Evolutionary conservation across 2,113 vertebrate genomes (phyloP).

Genomic region (Cryptomyrus ogoouensis): DNA sequence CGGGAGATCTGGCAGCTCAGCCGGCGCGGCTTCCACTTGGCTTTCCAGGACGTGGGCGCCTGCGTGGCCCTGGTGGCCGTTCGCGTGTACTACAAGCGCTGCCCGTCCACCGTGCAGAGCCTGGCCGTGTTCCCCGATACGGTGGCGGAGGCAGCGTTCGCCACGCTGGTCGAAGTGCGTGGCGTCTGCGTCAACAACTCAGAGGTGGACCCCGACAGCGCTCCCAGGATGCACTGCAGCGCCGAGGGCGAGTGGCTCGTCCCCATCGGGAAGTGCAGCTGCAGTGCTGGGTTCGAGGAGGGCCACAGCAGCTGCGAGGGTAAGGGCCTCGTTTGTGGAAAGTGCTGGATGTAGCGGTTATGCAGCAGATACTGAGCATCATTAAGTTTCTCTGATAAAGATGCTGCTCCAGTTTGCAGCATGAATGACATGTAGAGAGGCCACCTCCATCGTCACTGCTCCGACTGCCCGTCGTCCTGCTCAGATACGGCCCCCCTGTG

Average conservation of each 20-base stretch:
- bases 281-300: conserved; percentile 89
- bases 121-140: conserved; percentile 86
- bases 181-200: conserved; percentile 85
- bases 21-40: conserved; percentile 86
- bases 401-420: not conserved
- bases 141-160: conserved; percentile 80
- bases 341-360: not conserved
- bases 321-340: conserved; percentile 48
- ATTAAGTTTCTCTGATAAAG: not conserved
- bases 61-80: conserved; percentile 91
- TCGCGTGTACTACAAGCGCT: conserved; percentile 91
- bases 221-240: conserved; percentile 94
- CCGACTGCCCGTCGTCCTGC: not conserved
- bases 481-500: not conserved
- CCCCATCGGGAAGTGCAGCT: conserved; percentile 88
- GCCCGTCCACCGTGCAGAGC: conserved; percentile 77
- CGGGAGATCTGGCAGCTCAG: conserved; percentile 88
- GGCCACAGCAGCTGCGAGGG: conserved; percentile 87
- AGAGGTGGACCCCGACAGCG: conserved; percentile 75
- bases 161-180: conserved; percentile 86
- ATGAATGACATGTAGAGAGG: not conserved
- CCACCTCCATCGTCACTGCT: not conserved
- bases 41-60: conserved; percentile 92
- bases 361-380: not conserved
- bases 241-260: conserved; percentile 95